Evolutionary conservation across 2,797 vertebrate genomes (phyloP).

Genomic region (Pangasius djambal): DNA sequence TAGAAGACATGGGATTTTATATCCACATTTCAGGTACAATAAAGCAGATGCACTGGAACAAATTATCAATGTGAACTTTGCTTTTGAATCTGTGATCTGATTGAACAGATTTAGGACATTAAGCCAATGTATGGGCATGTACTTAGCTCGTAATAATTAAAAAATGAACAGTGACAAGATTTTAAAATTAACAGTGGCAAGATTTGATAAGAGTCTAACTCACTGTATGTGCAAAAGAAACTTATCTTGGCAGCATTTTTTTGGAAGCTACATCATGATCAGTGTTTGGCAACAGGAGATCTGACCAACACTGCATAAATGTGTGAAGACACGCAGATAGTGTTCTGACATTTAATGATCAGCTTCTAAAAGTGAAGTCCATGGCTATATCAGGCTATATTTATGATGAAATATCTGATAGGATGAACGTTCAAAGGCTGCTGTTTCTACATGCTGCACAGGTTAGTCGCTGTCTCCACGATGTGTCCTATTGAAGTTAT

Average conservation of each 20-base stretch:
- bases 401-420: slow-evolving; percentile 18
- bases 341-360: not conserved
- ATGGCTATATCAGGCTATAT: not conserved
- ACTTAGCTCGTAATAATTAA: not conserved
- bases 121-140: not conserved
- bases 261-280: slow-evolving; percentile 7
- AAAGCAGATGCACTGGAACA: not conserved
- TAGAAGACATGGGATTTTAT: not conserved
- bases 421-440: not conserved
- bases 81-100: not conserved
- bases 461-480: not conserved
- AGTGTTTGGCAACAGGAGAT: slow-evolving; percentile 1
- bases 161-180: not conserved
- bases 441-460: not conserved
- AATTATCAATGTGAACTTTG: not conserved
- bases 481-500: slow-evolving; percentile 36
- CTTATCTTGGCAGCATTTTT: not conserved
- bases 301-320: slow-evolving; percentile 9
- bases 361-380: not conserved
- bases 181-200: not conserved
- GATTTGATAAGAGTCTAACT: not conserved
- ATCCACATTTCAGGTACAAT: not conserved
- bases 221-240: not conserved
- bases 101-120: not conserved
- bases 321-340: not conserved